Evolutionary conservation across 1,140 invertebrate species (phyloP), one percentile per base, ranked within the genome.

Genomic region (Portunus trituberculatus): DNA sequence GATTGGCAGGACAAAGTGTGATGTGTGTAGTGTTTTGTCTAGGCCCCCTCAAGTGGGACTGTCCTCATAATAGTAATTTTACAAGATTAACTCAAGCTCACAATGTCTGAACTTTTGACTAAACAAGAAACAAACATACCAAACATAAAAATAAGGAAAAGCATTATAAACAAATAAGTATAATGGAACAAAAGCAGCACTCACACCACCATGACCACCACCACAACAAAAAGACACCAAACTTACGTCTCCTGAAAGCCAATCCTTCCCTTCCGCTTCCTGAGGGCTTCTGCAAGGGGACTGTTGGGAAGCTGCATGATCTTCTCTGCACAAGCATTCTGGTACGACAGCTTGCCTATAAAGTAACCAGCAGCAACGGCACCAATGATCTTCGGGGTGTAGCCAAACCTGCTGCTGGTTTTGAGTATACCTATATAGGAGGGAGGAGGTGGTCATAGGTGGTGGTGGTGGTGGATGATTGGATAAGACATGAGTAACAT

Each of bases 331-430:
- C 98, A 98, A 95, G 97, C 97, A 82, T 97, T 96, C 96, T 98
- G 98, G 96, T 98, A 98, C 0, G 98, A 98, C 82, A 98, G 97
- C 97, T 98, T 98, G 4, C 98, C 98, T 0, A 98, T 84, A 96
- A 98, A 98, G 97, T 98, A 98, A 10, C 98, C 98, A n/a, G 98
- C 86, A 12, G 98, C 96, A 31, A 97, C 97, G 28, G 98, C 98
- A 86, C 97, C 96, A 0, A 97, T 96, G 28, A 98, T 97, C 97
- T 98, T 98, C 7, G 98, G 98, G 67, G 97, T 97, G 2, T 98
- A 97, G 0, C 98, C 98, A 96, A 97, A 98, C 87, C 86, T 87
- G 7, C 31, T 87, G 12, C 86, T 46, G n/a, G 12, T 12, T 8
- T 6, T 86, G 20, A 59, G 52, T 16, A 59, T 12, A 59, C 52